Evolutionary conservation across 2,888 invertebrate genomes (phyloP).

Genomic region (Oscheius sp.): DNA sequence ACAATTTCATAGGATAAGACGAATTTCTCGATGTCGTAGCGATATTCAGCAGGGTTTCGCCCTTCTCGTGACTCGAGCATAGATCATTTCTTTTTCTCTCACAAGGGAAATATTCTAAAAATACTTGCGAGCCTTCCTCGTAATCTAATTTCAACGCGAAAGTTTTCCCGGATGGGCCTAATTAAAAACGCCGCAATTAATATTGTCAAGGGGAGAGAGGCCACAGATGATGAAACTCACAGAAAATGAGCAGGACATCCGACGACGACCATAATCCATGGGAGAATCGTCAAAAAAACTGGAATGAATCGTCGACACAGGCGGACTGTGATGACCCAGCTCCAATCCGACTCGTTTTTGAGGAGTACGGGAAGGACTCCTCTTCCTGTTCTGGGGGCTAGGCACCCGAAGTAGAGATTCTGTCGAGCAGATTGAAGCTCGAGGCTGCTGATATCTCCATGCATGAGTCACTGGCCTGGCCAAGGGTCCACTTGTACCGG

Average conservation of each 20-base stretch:
- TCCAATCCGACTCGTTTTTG: constrained; percentile 40
- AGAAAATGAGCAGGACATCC: constrained; percentile 20
- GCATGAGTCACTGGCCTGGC: constrained; percentile 39
- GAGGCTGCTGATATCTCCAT: constrained; percentile 33
- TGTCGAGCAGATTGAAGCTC: constrained; percentile 30
- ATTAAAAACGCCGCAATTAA: neutral
- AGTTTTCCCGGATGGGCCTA: too few relatives aligned
- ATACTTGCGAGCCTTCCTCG: too few relatives aligned
- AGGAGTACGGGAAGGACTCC: constrained; percentile 30
- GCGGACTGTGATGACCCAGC: constrained; percentile 45
- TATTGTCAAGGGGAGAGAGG: neutral
- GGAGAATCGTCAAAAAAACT: constrained; percentile 25
- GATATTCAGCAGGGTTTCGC: too few relatives aligned
- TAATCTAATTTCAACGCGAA: neutral
- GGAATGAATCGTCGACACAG: constrained; percentile 18
- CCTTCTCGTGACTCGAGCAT: too few relatives aligned
- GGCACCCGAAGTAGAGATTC: constrained; percentile 19
- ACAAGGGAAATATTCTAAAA: too few relatives aligned
- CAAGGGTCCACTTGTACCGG: constrained; percentile 25
- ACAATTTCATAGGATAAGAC: neutral
- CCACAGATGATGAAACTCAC: constrained; percentile 13
- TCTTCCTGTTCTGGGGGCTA: constrained; percentile 6
- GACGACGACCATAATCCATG: constrained; percentile 4
- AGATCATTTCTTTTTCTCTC: too few relatives aligned
- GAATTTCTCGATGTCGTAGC: too few relatives aligned